Conservation (phyloP, 2,113 vertebrate genomes). For the Rhagologus leucostigma region DNA sequence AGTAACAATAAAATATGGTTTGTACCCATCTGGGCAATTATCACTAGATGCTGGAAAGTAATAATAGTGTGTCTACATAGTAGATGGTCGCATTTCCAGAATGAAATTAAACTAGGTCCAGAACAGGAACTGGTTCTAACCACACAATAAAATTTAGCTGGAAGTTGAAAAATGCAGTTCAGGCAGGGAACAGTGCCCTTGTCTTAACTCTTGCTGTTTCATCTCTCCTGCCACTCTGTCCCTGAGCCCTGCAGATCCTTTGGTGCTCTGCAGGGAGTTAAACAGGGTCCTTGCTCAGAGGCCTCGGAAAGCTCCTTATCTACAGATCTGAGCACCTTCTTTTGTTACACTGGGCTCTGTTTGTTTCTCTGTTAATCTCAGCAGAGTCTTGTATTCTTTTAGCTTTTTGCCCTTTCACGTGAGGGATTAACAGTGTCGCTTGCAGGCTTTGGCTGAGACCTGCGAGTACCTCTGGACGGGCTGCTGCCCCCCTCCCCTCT, state of each 20-base stretch:
- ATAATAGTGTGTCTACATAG: neutral
- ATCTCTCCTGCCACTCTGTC: neutral
- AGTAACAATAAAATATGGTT: slow-evolving; percentile 28
- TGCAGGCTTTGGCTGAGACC: neutral
- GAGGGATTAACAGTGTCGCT: neutral
- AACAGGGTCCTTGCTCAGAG: slow-evolving; percentile 33
- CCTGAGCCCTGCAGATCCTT: neutral
- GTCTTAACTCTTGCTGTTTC: neutral
- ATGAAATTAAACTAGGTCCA: neutral
- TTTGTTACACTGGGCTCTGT: slow-evolving; percentile 20
- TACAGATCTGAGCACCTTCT: slow-evolving; percentile 47
- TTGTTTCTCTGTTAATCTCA: slow-evolving; percentile 55
- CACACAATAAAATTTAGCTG: neutral
- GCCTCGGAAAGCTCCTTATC: slow-evolving; percentile 45
- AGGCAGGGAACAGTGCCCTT: neutral
- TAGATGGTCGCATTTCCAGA: slow-evolving; percentile 4
- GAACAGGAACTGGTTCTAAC: slow-evolving; percentile 24
- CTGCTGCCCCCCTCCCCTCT: neutral
- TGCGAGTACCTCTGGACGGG: neutral
- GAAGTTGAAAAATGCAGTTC: neutral
- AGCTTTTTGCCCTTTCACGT: slow-evolving; percentile 52
- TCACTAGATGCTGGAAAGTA: neutral
- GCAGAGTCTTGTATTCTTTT: slow-evolving; percentile 43
- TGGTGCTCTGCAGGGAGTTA: slow-evolving; percentile 39
- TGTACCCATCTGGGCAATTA: slow-evolving; percentile 19